Conservation (phyloP, 2,113 vertebrate species). For the Illadopsis cleaveri region DNA sequence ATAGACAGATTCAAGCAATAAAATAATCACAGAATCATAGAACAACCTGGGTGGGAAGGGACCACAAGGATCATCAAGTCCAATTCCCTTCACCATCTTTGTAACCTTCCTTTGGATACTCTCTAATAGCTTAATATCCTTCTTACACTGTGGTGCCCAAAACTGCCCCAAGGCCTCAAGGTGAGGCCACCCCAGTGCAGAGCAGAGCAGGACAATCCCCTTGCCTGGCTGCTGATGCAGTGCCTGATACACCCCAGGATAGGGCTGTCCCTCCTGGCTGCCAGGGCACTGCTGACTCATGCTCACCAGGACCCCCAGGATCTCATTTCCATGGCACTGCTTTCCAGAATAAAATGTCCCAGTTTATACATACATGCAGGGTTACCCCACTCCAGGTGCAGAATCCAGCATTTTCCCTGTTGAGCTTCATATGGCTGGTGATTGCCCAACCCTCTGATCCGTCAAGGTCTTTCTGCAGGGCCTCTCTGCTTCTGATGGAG, state of each 20-base stretch:
- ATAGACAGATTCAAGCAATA: neutral
- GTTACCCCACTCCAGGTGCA: no score
- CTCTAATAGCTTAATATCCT: neutral
- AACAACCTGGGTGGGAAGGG: neutral
- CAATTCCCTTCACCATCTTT: neutral
- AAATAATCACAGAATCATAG: neutral
- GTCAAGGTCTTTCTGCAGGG: neutral
- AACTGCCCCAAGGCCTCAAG: fast-evolving
- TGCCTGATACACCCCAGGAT: neutral
- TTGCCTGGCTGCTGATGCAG: fast-evolving
- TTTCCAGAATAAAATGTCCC: neutral
- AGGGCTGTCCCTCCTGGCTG: fast-evolving
- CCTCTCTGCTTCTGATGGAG: neutral
- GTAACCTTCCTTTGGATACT: neutral
- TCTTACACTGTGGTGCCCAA: neutral
- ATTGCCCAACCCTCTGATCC: neutral
- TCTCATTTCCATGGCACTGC: neutral
- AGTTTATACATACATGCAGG: neutral
- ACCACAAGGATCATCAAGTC: neutral
- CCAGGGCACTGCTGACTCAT: neutral
- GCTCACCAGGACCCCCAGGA: neutral
- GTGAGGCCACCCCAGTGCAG: fast-evolving
- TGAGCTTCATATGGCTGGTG: neutral
- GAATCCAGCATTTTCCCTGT: neutral
- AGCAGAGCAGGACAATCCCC: neutral